These are phyloP conservation scores for Aphelocoma californica DNA, from an alignment of 2,797 vertebrate species.

Conservation along the genomic window DNA sequence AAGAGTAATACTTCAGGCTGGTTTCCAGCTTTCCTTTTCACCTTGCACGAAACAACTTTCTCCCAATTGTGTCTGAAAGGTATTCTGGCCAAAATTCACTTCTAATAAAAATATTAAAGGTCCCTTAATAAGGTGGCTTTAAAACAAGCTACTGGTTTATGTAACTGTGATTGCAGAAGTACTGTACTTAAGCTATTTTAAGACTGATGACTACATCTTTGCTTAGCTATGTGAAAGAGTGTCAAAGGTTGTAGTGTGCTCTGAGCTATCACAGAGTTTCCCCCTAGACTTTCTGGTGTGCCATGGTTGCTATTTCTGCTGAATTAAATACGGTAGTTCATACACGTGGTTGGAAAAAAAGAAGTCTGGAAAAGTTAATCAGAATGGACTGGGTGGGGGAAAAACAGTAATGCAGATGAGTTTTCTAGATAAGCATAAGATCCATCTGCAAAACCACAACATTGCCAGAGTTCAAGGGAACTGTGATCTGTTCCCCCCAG, in stretches of 20 bases:
- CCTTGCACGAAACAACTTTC: not conserved
- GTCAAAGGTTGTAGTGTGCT: conserved; percentile 16
- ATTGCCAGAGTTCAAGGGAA: not conserved
- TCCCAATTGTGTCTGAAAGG: not conserved
- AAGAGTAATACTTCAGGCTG: not conserved
- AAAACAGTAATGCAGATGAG: not conserved
- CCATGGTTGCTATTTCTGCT: not conserved
- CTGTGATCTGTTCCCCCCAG: not conserved
- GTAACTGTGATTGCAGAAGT: conserved; percentile 48
- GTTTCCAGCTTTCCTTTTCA: conserved; percentile 11
- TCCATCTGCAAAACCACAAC: conserved; percentile 5
- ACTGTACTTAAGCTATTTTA: conserved; percentile 66
- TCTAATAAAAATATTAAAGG: not conserved
- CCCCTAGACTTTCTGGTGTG: not conserved
- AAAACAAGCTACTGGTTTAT: conserved; percentile 53
- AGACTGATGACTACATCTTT: conserved; percentile 54
- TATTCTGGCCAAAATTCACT: not conserved
- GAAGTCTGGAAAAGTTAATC: not conserved
- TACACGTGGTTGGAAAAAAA: not conserved
- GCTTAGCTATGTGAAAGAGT: conserved; percentile 46
- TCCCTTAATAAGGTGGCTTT: not conserved
- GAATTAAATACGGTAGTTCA: not conserved
- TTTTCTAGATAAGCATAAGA: not conserved
- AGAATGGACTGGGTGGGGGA: not conserved
- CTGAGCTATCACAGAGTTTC: not conserved